Evolutionary conservation across 2,797 vertebrate species (phyloP).

Genomic region (Enteromius mattozi): DNA sequence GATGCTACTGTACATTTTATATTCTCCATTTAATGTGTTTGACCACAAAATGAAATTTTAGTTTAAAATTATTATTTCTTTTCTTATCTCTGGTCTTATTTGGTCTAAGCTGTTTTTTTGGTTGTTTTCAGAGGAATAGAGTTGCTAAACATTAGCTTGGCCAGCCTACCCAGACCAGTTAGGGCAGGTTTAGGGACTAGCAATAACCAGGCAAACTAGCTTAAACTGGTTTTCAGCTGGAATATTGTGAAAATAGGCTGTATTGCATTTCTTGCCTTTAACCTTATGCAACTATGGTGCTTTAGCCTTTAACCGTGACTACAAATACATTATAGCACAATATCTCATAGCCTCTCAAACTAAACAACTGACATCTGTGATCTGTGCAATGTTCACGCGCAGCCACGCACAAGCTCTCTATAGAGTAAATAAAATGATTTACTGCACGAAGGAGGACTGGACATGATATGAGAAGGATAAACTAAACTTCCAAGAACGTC

Average conservation of each 20-base stretch:
- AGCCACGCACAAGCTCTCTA: conserved; percentile 6
- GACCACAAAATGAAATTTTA: not conserved
- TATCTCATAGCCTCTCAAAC: not conserved
- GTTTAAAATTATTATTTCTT: not conserved
- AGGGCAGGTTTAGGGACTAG: not conserved
- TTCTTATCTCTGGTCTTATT: not conserved
- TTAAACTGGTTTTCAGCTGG: not conserved
- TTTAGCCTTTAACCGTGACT: not conserved
- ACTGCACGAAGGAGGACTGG: conserved; percentile 18
- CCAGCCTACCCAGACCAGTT: not conserved
- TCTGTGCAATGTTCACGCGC: conserved; percentile 17
- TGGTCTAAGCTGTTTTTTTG: not conserved
- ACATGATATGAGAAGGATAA: conserved; percentile 38
- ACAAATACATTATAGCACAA: not conserved
- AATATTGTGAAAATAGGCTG: not conserved
- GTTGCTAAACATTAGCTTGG: not conserved
- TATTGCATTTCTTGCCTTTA: not conserved
- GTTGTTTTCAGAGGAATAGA: not conserved
- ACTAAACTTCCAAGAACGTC: conserved; percentile 45
- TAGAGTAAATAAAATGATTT: conserved; percentile 38
- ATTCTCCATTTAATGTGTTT: not conserved
- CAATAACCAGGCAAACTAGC: not conserved
- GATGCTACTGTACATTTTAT: not conserved
- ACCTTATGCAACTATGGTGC: not conserved
- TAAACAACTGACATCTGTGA: conserved; percentile 28